phyloP scores from a whole-genome alignment of 2,113 vertebrate genomes.

The Melanostigma gelatinosum region DNA sequence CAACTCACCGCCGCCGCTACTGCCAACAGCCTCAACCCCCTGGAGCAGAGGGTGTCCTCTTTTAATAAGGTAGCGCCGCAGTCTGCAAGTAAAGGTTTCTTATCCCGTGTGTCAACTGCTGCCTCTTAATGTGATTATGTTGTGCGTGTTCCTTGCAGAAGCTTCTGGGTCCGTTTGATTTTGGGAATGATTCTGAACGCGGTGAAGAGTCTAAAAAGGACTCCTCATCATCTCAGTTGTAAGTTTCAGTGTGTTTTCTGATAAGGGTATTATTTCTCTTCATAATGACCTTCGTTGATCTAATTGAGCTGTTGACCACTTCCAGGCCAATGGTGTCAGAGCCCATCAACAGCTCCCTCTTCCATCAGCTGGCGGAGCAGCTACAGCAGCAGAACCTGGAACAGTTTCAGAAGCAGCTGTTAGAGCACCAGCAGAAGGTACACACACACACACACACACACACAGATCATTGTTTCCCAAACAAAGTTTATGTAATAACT shows the following conservation, averaged over 20 bases:
- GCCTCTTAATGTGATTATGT: not conserved
- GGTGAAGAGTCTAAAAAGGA: conserved; percentile 96
- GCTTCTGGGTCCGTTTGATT: conserved; percentile 97
- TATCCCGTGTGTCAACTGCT: not conserved
- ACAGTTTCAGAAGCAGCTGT: conserved; percentile 95
- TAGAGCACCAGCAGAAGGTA: conserved; percentile 91
- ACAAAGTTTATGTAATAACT: not conserved
- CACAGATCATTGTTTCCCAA: not conserved
- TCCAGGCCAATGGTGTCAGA: conserved; percentile 93
- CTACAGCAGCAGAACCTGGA: conserved; percentile 98
- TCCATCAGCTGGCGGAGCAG: conserved; percentile 97
- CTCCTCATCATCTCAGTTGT: conserved; percentile 89
- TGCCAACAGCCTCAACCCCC: conserved; percentile 93
- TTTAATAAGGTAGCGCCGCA: conserved; percentile 93
- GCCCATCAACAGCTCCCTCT: conserved; percentile 96
- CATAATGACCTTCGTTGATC: not conserved
- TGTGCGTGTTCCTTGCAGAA: conserved; percentile 82
- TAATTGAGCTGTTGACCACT: conserved; percentile 20
- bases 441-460: not conserved
- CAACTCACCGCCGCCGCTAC: conserved; percentile 97
- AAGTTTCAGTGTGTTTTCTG: conserved; percentile 69
- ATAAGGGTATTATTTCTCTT: not conserved
- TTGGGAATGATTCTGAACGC: conserved; percentile 91
- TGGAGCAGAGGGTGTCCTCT: conserved; percentile 95
- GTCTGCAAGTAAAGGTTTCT: not conserved